Evolutionary conservation across 1,140 invertebrate genomes (phyloP).

Genomic region (Protaetia brevitarsis): DNA sequence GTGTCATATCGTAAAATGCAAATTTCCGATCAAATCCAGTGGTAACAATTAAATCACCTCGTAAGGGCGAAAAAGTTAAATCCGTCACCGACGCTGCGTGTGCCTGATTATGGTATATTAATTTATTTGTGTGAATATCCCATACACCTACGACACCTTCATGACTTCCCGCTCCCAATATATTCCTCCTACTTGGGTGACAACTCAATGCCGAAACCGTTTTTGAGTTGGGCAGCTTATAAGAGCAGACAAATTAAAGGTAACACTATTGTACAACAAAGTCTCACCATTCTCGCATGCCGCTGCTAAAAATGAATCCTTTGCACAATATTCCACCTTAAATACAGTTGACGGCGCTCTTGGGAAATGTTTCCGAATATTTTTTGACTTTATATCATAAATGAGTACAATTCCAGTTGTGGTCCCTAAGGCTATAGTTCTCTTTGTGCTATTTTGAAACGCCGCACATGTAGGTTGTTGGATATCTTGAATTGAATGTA

Average conservation of each 20-base stretch:
- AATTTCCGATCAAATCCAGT: conserved; percentile 42
- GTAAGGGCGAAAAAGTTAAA: conserved; percentile 40
- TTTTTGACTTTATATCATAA: conserved; percentile 44
- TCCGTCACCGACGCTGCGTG: conserved; percentile 41
- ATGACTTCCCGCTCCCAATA: conserved; percentile 40
- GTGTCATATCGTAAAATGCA: conserved; percentile 40
- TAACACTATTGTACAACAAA: conserved; percentile 39
- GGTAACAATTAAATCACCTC: conserved; percentile 38
- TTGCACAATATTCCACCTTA: conserved; percentile 38
- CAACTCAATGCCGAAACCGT: conserved; percentile 38
- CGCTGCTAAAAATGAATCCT: conserved; percentile 43
- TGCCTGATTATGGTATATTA: conserved; percentile 34
- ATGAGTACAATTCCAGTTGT: conserved; percentile 40
- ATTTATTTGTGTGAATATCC: conserved; percentile 43
- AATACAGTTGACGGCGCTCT: conserved; percentile 33
- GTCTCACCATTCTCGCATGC: conserved; percentile 41
- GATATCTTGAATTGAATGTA: conserved; percentile 40
- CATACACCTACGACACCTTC: conserved; percentile 45
- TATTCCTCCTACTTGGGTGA: conserved; percentile 39
- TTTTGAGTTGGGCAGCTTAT: conserved; percentile 41
- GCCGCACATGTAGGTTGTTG: conserved; percentile 42
- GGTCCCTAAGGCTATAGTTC: conserved; percentile 43
- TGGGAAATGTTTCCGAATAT: conserved; percentile 38
- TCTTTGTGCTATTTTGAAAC: conserved; percentile 45
- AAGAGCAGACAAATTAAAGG: conserved; percentile 33